A percentile compares a stretch with the other conserved stretches of the same genome.
Conservation (phyloP, 2,113 vertebrate species). For the Uria lomvia region DNA sequence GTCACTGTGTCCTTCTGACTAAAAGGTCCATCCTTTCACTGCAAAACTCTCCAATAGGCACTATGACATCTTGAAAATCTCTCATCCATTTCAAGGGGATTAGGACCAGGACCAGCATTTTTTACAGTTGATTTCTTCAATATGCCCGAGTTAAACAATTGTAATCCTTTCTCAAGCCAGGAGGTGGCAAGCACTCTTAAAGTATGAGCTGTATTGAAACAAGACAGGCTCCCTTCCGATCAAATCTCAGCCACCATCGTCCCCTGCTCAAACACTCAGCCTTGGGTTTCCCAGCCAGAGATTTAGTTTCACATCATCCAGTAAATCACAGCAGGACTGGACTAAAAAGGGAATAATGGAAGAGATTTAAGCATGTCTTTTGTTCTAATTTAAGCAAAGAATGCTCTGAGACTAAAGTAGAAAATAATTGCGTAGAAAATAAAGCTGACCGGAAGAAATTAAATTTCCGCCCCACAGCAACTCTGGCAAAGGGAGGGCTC, state of each 20-base stretch:
- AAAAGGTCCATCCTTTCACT: not conserved
- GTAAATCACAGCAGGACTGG: not conserved
- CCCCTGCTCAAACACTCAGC: not conserved
- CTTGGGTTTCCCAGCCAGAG: not conserved
- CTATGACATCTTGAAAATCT: not conserved
- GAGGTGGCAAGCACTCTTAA: slow-evolving; percentile 67
- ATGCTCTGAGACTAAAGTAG: not conserved
- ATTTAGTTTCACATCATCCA: not conserved
- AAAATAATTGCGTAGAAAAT: not conserved
- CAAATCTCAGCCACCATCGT: not conserved
- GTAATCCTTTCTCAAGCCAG: slow-evolving; percentile 46
- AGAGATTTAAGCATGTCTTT: not conserved
- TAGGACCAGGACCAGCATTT: not conserved
- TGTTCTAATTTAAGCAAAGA: not conserved
- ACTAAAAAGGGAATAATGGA: not conserved
- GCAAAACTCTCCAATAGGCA: not conserved
- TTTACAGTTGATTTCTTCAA: not conserved
- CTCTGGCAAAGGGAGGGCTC: not conserved
- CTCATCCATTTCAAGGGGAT: not conserved
- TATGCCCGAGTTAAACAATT: not conserved
- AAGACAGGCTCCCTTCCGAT: not conserved
- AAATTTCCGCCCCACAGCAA: not conserved
- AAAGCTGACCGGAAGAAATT: not conserved
- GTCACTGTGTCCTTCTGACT: not conserved
- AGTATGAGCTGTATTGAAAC: not conserved